Percentiles rank a stretch among this genome's conserved stretches.
phyloP scores from a whole-genome alignment of 2,888 invertebrate genomes.

The Lycophotia porphyrea region DNA sequence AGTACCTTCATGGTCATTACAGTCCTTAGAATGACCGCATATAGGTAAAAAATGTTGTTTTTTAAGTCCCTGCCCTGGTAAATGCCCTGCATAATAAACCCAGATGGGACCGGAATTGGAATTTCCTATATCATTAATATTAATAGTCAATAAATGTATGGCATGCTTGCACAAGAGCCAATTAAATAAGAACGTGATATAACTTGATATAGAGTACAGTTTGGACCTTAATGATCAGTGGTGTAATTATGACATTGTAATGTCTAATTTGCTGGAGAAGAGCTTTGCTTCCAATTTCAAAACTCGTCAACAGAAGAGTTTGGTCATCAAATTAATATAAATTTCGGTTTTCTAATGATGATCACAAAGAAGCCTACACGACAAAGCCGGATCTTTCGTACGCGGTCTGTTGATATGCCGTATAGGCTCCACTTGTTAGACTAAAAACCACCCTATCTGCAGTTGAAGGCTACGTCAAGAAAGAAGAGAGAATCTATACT shows the following conservation, averaged over 20 bases:
- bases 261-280: neutral
- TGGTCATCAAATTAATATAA: neutral
- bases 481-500: neutral
- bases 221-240: neutral
- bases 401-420: neutral
- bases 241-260: neutral
- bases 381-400: neutral
- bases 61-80: neutral
- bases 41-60: neutral
- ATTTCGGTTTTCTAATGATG: neutral
- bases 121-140: constrained; percentile 47
- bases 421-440: neutral
- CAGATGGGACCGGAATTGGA: constrained; percentile 19
- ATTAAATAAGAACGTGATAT: constrained; percentile 7
- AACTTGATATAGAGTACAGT: neutral
- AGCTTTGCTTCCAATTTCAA: neutral
- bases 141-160: constrained; percentile 27
- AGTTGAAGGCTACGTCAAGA: neutral
- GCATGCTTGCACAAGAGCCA: constrained; percentile 16
- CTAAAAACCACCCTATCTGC: neutral
- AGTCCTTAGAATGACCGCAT: neutral
- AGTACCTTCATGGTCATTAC: neutral
- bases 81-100: neutral
- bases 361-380: neutral
- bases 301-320: neutral